A percentile compares a stretch with the other conserved stretches of the same genome.
Conservation (phyloP, 2,888 invertebrate species). For the Erpobdella octoculata region DNA sequence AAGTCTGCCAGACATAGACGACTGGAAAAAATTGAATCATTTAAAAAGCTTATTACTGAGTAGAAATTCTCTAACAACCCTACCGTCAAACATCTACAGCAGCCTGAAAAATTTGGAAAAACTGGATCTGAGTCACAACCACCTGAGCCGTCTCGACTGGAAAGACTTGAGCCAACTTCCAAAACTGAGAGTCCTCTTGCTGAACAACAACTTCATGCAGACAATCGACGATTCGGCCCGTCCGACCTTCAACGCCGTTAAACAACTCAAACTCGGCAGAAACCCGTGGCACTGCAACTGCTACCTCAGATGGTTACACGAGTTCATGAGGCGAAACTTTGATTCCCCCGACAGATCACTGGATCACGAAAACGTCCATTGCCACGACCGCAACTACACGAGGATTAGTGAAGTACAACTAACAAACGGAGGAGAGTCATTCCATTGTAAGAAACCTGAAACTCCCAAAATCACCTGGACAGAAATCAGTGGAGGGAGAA, state of each 20-base stretch:
- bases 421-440: constrained; percentile 4
- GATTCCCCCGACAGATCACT: constrained; percentile 31
- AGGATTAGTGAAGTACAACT: constrained; percentile 20
- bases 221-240: constrained; percentile 31
- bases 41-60: constrained; percentile 29
- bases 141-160: constrained; percentile 32
- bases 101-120: constrained; percentile 27
- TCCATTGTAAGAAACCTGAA: constrained; percentile 29
- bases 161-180: constrained; percentile 28
- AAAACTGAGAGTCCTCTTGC: constrained; percentile 33
- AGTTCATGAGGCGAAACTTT: constrained; percentile 29
- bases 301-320: constrained; percentile 34
- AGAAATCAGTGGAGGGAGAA: constrained; percentile 14
- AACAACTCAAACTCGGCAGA: constrained; percentile 31
- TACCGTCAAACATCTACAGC: constrained; percentile 12
- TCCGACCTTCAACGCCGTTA: constrained; percentile 34
- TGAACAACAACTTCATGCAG: constrained; percentile 34
- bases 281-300: constrained; percentile 38
- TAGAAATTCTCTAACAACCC: constrained; percentile 21
- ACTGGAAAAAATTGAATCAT: constrained; percentile 13
- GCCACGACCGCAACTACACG: constrained; percentile 29
- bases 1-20: constrained; percentile 16
- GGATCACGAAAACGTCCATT: constrained; percentile 32
- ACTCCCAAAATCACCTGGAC: constrained; percentile 30
- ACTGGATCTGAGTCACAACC: constrained; percentile 34